These are phyloP conservation scores for Microtus pennsylvanicus DNA, from an alignment of 2,113 vertebrate species.

Conservation along the genomic window DNA sequence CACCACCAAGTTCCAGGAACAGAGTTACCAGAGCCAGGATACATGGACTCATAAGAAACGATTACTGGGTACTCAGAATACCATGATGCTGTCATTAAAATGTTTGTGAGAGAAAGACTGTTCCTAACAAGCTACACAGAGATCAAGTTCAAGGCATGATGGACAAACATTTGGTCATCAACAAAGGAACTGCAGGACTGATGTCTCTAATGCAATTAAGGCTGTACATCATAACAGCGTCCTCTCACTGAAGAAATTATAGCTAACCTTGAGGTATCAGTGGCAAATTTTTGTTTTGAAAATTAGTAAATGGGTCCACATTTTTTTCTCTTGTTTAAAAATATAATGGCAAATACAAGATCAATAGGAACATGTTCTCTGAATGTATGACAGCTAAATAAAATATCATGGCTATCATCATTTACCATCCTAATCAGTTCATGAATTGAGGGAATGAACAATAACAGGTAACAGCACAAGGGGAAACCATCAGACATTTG, in stretches of 20 bases:
- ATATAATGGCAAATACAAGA: background rate
- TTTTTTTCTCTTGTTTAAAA: background rate
- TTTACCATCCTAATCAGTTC: background rate
- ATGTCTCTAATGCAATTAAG: background rate
- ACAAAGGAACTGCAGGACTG: background rate
- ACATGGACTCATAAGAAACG: background rate
- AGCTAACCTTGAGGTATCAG: background rate
- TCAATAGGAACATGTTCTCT: background rate
- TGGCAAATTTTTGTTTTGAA: background rate
- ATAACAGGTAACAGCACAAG: background rate
- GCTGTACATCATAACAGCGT: background rate
- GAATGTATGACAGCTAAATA: slow-evolving; percentile 3
- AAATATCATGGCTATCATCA: background rate
- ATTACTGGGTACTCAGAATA: background rate
- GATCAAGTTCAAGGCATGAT: background rate
- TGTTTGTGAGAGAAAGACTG: background rate
- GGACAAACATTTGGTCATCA: background rate
- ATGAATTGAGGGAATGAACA: background rate
- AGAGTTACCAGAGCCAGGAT: background rate
- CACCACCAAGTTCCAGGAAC: background rate
- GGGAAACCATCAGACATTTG: background rate
- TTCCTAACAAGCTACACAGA: background rate
- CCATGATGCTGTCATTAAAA: background rate
- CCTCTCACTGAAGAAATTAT: background rate
- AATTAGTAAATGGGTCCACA: background rate